These are phyloP conservation scores for Riparia riparia DNA, from an alignment of 2,113 vertebrate genomes.

Conservation along the genomic window DNA sequence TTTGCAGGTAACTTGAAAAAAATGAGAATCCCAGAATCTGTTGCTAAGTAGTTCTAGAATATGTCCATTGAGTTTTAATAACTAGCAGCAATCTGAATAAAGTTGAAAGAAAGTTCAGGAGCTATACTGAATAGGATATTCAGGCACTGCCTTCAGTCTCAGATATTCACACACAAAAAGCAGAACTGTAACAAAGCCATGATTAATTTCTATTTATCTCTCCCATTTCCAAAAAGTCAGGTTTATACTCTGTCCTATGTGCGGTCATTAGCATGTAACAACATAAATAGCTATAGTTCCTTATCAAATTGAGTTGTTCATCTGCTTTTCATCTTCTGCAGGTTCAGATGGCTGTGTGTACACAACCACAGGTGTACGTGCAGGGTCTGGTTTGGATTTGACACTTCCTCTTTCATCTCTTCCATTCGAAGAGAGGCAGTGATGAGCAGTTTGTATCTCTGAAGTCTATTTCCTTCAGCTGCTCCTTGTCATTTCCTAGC, in stretches of 20 bases:
- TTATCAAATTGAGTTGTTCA: neutral
- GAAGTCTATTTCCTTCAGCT: slow-evolving; percentile 16
- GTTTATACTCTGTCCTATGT: neutral
- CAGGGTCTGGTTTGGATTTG: neutral
- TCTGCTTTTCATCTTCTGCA: slow-evolving; percentile 33
- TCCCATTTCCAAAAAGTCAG: neutral
- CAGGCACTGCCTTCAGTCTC: neutral
- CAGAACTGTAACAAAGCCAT: neutral
- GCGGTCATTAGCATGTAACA: neutral
- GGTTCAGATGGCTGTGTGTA: neutral
- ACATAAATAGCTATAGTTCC: neutral
- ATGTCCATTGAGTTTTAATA: neutral
- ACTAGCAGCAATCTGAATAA: neutral
- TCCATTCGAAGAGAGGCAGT: neutral
- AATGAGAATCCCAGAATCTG: neutral
- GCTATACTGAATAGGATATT: neutral
- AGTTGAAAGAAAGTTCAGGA: neutral
- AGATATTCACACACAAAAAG: neutral
- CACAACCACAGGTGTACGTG: neutral
- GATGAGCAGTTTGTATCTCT: neutral
- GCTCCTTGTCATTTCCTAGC: slow-evolving; percentile 32
- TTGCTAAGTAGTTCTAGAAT: neutral
- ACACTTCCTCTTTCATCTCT: neutral
- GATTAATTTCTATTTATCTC: neutral
- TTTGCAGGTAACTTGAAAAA: neutral